Conservation (phyloP, 2,113 vertebrate species). For the Carettochelys insculpta region DNA sequence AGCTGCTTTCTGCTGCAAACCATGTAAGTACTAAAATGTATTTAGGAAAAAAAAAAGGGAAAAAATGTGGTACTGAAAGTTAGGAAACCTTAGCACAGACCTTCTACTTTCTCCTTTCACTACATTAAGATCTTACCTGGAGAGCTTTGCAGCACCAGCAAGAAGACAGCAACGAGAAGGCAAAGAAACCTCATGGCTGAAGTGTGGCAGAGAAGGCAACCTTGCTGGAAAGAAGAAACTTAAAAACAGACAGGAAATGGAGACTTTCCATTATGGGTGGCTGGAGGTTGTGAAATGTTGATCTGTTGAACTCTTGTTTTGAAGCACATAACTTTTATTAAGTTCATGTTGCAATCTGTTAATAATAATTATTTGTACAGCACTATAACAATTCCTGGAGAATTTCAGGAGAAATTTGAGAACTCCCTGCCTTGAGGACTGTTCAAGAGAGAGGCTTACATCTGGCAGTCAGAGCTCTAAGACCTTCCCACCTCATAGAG, state of each 20-base stretch:
- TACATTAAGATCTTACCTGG: background rate
- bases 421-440: too few species aligned
- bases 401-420: background rate
- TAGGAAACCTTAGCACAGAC: background rate
- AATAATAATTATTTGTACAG: background rate
- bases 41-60: background rate
- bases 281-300: background rate
- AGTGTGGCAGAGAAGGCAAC: background rate
- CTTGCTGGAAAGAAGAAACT: background rate
- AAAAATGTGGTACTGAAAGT: background rate
- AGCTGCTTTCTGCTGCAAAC: background rate
- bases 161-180: background rate
- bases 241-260: background rate
- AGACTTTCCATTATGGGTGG: background rate
- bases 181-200: background rate
- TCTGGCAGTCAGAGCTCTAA: too few species aligned
- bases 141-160: background rate
- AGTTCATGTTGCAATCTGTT: background rate
- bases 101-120: background rate
- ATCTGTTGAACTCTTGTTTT: background rate
- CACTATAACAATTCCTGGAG: background rate
- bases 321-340: background rate
- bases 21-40: background rate
- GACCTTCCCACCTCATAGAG: too few species aligned
- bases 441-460: too few species aligned